phyloP scores from a whole-genome alignment of 2,888 invertebrate species.

The Didymodactylos carnosus region DNA sequence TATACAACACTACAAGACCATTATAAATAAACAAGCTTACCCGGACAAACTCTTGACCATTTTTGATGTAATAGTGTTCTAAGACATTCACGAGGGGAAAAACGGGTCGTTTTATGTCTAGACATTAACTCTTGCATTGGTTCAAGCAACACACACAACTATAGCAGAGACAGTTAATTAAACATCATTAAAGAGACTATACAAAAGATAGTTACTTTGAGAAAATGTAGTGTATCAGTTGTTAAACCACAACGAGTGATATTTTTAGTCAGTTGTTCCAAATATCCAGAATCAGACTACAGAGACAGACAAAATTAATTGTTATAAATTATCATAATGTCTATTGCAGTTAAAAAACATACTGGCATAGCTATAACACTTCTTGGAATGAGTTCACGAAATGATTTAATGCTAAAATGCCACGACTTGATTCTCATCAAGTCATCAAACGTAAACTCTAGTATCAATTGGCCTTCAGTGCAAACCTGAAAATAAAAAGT shows the following conservation, averaged over 20 bases:
- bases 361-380: slow-evolving; percentile 32
- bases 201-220: slow-evolving; percentile 77
- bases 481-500: slow-evolving; percentile 56
- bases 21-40: too few species aligned
- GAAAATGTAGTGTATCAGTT: slow-evolving; percentile 86
- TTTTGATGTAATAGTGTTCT: slow-evolving; percentile 51
- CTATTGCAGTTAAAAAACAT: too few species aligned
- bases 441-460: slow-evolving; percentile 96
- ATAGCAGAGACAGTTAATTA: too few species aligned
- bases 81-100: slow-evolving; percentile 83
- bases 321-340: too few species aligned
- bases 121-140: slow-evolving; percentile 99
- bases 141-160: slow-evolving; percentile 93
- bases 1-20: too few species aligned
- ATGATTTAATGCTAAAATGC: slow-evolving; percentile 84
- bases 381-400: slow-evolving; percentile 79
- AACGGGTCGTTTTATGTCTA: slow-evolving; percentile 71
- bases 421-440: slow-evolving; percentile 97
- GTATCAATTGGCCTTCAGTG: slow-evolving; percentile 83
- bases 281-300: slow-evolving; percentile 50
- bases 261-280: slow-evolving; percentile 86
- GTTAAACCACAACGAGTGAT: slow-evolving; percentile 93
- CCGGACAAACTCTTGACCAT: not conserved
- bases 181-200: too few species aligned
- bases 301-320: too few species aligned